Evolutionary conservation across 2,797 vertebrate genomes (phyloP).

Genomic region (Sarcoramphus papa): DNA sequence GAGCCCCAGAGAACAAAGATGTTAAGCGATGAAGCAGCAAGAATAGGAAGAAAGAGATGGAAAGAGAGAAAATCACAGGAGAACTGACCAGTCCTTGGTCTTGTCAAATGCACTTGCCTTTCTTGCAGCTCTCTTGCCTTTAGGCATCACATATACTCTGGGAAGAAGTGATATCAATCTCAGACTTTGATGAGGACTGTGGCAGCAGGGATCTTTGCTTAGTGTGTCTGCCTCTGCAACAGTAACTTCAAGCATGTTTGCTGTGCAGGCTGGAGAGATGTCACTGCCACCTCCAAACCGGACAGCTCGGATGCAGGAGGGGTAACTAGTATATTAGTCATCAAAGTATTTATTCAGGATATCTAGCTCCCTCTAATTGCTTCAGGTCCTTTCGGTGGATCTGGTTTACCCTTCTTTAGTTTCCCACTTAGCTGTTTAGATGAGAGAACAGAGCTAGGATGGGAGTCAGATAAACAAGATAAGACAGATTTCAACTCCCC

Average conservation of each 20-base stretch:
- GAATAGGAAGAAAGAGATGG: background rate
- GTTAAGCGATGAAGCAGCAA: background rate
- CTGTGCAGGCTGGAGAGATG: background rate
- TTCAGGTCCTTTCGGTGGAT: background rate
- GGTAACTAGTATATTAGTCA: background rate
- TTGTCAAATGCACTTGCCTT: background rate
- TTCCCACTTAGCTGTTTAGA: background rate
- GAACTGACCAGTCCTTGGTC: background rate
- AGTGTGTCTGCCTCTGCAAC: background rate
- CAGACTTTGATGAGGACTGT: background rate
- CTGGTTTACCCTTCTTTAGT: background rate
- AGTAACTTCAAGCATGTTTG: rapidly evolving
- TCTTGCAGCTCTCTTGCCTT: background rate
- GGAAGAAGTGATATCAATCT: background rate
- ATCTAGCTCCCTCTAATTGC: background rate
- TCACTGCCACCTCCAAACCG: background rate
- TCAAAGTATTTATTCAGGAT: background rate
- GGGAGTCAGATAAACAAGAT: background rate
- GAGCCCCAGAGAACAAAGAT: constrained; percentile 28
- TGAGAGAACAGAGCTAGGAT: background rate
- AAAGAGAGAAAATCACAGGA: constrained; percentile 7
- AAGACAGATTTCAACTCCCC: background rate
- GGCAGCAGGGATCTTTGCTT: background rate
- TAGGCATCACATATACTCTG: background rate
- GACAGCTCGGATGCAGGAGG: background rate